These are phyloP conservation scores for Cassiopea xamachana DNA, from an alignment of 30 jellyfish, hydroid and myxozoan genomes.

Conservation along the genomic window DNA sequence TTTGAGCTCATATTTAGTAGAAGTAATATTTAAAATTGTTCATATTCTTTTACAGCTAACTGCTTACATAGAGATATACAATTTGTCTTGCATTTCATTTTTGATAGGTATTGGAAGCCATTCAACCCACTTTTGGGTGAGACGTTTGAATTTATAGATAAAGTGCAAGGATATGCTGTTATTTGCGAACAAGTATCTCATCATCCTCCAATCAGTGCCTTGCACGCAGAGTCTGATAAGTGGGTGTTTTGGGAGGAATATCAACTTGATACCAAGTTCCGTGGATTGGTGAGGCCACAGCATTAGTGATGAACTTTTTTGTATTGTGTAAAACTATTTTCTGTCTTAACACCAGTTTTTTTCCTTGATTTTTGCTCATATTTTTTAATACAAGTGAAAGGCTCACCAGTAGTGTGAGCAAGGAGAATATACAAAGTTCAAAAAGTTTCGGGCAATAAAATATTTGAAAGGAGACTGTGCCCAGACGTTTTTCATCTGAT, in stretches of 20 bases:
- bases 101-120: conserved; percentile 87
- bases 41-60: too few relatives aligned
- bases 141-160: conserved; percentile 80
- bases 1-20: too few relatives aligned
- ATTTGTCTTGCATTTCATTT: not conserved
- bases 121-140: conserved; percentile 95
- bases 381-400: too few relatives aligned
- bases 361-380: too few relatives aligned
- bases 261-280: conserved; percentile 82
- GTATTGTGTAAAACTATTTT: not conserved
- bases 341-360: too few relatives aligned
- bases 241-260: conserved; percentile 98
- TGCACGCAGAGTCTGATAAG: conserved; percentile 87
- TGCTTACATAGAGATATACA: too few relatives aligned
- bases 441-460: too few relatives aligned
- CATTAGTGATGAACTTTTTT: not conserved
- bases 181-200: conserved; percentile 96
- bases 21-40: too few relatives aligned
- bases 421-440: too few relatives aligned
- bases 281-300: conserved; percentile 80
- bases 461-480: too few relatives aligned
- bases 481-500: too few relatives aligned
- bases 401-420: too few relatives aligned
- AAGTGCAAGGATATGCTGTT: conserved; percentile 83
- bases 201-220: conserved; percentile 96